phyloP scores from a whole-genome alignment of 2,888 invertebrate species.

The Hetaerina titia region DNA sequence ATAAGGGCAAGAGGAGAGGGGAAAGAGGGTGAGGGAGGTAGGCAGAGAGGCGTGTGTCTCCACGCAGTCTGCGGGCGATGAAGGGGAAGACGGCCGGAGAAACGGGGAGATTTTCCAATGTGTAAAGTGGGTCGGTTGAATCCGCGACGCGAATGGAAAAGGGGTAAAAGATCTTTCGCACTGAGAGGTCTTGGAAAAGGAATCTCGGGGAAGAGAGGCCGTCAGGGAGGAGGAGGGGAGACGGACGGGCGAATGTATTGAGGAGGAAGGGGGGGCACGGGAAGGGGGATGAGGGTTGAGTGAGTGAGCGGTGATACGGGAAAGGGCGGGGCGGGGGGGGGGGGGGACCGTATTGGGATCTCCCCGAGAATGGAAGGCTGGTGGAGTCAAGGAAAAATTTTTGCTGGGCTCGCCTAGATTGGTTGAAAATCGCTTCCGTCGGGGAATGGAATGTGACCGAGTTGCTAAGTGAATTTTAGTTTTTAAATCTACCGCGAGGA shows the following conservation, averaged over 20 bases:
- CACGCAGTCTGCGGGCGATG: constrained; percentile 52
- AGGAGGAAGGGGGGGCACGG: neutral
- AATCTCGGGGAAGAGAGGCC: neutral
- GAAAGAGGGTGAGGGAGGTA: neutral
- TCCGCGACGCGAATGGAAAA: neutral
- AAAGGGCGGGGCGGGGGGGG: neutral
- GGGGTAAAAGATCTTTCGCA: neutral
- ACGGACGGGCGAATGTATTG: neutral
- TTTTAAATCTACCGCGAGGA: neutral
- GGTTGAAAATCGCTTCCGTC: neutral
- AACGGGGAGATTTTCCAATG: neutral
- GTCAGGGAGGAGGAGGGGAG: neutral
- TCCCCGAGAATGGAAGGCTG: neutral
- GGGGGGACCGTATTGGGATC: neutral
- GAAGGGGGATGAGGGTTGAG: neutral
- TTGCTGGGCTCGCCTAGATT: neutral
- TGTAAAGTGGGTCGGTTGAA: constrained; percentile 13
- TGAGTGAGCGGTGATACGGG: neutral
- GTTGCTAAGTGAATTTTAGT: neutral
- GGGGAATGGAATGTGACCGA: neutral
- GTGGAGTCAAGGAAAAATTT: neutral
- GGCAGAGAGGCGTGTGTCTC: neutral
- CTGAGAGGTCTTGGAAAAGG: neutral
- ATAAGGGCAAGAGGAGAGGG: neutral
- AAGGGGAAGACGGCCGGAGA: neutral